Conservation (phyloP, 2,888 invertebrate species). For the Apotomis capreana region DNA sequence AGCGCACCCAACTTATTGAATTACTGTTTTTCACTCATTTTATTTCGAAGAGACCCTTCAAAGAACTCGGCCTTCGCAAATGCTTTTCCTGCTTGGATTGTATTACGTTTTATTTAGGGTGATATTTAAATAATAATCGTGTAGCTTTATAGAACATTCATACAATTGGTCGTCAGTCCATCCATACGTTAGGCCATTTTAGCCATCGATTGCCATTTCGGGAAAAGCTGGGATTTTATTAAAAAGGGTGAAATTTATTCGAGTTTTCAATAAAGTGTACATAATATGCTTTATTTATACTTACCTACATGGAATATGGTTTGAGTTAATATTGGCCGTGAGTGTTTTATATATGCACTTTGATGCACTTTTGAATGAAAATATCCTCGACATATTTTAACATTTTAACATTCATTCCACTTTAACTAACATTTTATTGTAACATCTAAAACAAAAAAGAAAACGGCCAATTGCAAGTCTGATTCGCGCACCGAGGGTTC, state of each 20-base stretch:
- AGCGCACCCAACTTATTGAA: constrained; percentile 46
- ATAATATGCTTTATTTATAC: no score
- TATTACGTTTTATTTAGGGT: not conserved
- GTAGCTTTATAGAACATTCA: constrained; percentile 49
- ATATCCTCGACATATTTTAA: no score
- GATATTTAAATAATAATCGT: not conserved
- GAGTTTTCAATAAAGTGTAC: not conserved
- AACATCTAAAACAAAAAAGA: no score
- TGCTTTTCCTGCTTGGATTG: constrained; percentile 4
- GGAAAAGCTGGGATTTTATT: not conserved
- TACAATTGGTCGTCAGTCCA: constrained; percentile 39
- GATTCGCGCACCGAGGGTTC: no score
- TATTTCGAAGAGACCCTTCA: constrained; percentile 46
- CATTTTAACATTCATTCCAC: no score
- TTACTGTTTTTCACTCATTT: constrained; percentile 48
- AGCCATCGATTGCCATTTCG: constrained; percentile 17
- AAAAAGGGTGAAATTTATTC: not conserved
- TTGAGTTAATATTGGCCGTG: no score
- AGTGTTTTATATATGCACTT: no score
- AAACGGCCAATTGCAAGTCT: no score
- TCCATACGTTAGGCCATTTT: constrained; percentile 33
- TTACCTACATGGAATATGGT: no score
- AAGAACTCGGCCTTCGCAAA: constrained; percentile 36
- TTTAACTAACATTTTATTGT: no score
- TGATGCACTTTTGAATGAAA: no score